Evolutionary conservation across 2,888 invertebrate genomes (phyloP).

Genomic region (Crioceris asparagi): DNA sequence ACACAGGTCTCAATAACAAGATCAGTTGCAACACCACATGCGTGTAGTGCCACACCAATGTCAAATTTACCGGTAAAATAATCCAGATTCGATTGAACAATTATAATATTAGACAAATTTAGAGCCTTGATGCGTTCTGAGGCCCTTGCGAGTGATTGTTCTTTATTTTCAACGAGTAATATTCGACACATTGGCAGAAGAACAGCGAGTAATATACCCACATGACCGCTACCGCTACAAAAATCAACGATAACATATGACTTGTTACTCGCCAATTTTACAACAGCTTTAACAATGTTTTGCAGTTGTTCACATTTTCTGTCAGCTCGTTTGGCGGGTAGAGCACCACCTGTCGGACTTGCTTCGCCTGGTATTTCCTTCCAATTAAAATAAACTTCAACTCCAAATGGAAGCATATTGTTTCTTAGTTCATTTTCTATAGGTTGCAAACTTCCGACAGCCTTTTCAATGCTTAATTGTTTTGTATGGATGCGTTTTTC

Average conservation of each 20-base stretch:
- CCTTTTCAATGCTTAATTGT: slow-evolving; percentile 62
- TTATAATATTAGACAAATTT: slow-evolving; percentile 59
- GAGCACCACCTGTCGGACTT: slow-evolving; percentile 65
- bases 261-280: slow-evolving; percentile 41
- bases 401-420: slow-evolving; percentile 34
- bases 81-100: slow-evolving; percentile 84
- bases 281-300: slow-evolving; percentile 66
- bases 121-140: slow-evolving; percentile 56
- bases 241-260: slow-evolving; percentile 75
- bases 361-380: slow-evolving; percentile 57
- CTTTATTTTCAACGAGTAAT: slow-evolving; percentile 84
- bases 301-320: slow-evolving; percentile 82
- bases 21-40: slow-evolving; percentile 92
- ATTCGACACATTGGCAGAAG: slow-evolving; percentile 58
- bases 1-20: slow-evolving; percentile 80
- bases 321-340: slow-evolving; percentile 61
- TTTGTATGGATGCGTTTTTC: slow-evolving; percentile 63
- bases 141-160: slow-evolving; percentile 70
- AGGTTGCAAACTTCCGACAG: slow-evolving; percentile 40
- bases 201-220: slow-evolving; percentile 77
- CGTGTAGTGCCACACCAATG: slow-evolving; percentile 82
- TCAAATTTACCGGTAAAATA: slow-evolving; percentile 75
- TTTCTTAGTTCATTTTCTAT: slow-evolving; percentile 39
- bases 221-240: slow-evolving; percentile 88
- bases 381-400: slow-evolving; percentile 53